Base-by-base conservation (phyloP, 2,888 invertebrate species). In the Neria commutata region DNA sequence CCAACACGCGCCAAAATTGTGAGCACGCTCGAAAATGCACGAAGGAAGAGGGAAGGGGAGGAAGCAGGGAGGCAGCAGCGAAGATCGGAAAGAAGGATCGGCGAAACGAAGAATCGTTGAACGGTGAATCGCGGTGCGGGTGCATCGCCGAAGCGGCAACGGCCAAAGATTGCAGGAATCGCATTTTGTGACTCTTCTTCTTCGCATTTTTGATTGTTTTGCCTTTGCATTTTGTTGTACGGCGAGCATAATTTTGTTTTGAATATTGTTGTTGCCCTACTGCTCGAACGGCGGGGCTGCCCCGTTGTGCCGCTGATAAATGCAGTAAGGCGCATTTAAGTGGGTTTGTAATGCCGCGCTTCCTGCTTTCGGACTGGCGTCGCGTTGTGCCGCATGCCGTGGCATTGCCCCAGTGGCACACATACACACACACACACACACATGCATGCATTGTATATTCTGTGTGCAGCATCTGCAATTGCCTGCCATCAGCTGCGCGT, bases 341-440 rank as follows among this genome's bases (percentile, higher is more conserved):
- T 42, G 42, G 42, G 42, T 42, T 42, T 8, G 11, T 6, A 8
- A 11, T 11, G 29, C 29, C 29, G 6, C 11, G 29, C 6, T 11
- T 29, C 11, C 11, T 6, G 29, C 29, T 29, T 6, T 29, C 6
- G 29, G 6, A 8, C 6, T 29, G 29, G 29, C 29, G n/a, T n/a
- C n/a, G n/a, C n/a, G n/a, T n/a, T 29, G 29, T 11, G 29, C 6
- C 29, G 6, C 29, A 8, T 6, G 29, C 29, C 6, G 29, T 29
- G 10, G 42, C 42, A 42, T 8, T 37, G 37, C 47, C 57, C 57
- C 53, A 57, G 57, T 57, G 52, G 53, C 57, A 52, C 57, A 57
- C 42, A 57, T 57, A 17, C 50, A 14, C 3, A 16, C 48, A 49
- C 6, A 10, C 23, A 16, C 10, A n/a, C 14, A 14, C n/a, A 1